Evolutionary conservation across 2,797 vertebrate genomes (phyloP).

Genomic region (Gymnothorax javanicus): DNA sequence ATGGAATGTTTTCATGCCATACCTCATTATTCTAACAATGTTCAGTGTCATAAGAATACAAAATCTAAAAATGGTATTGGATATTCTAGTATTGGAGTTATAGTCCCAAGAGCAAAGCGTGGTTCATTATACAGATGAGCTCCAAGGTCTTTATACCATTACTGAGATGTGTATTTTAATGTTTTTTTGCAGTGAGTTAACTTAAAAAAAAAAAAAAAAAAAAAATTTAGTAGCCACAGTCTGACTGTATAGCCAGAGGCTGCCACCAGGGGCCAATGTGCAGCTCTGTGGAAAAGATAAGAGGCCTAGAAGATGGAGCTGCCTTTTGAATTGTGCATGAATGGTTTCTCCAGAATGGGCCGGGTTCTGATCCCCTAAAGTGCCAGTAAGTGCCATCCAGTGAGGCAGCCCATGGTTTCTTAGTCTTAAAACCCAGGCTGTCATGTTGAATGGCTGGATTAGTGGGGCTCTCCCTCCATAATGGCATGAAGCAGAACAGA

Average conservation of each 20-base stretch:
- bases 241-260: background rate
- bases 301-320: background rate
- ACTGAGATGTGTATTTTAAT: background rate
- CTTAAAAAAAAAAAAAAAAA: background rate
- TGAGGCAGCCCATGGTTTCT: background rate
- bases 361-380: background rate
- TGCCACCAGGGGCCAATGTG: background rate
- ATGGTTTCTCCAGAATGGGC: background rate
- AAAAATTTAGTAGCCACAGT: background rate
- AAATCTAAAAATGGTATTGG: background rate
- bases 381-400: background rate
- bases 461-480: background rate
- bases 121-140: constrained; percentile 17
- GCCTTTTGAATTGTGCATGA: background rate
- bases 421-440: background rate
- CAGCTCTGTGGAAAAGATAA: background rate
- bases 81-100: background rate
- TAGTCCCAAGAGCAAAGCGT: background rate
- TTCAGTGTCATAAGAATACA: background rate
- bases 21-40: constrained; percentile 14
- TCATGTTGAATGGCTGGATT: constrained; percentile 9
- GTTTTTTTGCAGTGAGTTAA: constrained; percentile 11
- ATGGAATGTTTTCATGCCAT: background rate
- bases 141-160: constrained; percentile 11
- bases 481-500: background rate